phyloP scores from a whole-genome alignment of 1,140 invertebrate species.

The Hycleus phaleratus region DNA sequence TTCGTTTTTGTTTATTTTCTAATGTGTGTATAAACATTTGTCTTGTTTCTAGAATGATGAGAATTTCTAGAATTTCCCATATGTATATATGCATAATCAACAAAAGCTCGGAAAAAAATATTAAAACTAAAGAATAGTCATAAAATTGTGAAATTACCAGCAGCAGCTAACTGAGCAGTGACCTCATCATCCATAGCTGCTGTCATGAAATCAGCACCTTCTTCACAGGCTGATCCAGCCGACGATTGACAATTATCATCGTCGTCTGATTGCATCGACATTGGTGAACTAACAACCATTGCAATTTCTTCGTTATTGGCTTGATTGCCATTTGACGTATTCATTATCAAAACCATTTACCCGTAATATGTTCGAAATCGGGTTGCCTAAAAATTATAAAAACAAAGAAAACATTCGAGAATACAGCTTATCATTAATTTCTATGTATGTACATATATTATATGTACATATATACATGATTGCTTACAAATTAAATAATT shows the following conservation, averaged over 20 bases:
- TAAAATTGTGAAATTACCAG: slow-evolving; percentile 53
- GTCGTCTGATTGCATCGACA: slow-evolving; percentile 63
- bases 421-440: too few relatives aligned
- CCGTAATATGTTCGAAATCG: slow-evolving; percentile 27
- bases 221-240: slow-evolving; percentile 63
- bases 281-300: slow-evolving; percentile 40
- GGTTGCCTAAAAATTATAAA: slow-evolving; percentile 20
- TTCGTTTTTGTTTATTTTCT: too few relatives aligned
- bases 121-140: too few relatives aligned
- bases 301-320: slow-evolving; percentile 44
- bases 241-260: slow-evolving; percentile 67
- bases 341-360: slow-evolving; percentile 46
- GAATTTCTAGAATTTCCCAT: too few relatives aligned
- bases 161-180: slow-evolving; percentile 89
- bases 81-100: too few relatives aligned
- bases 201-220: slow-evolving; percentile 65
- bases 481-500: too few relatives aligned
- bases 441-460: too few relatives aligned
- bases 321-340: slow-evolving; percentile 52
- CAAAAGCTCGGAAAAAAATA: too few relatives aligned
- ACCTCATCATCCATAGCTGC: slow-evolving; percentile 86
- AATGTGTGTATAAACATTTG: too few relatives aligned
- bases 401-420: too few relatives aligned
- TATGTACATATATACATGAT: too few relatives aligned
- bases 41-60: too few relatives aligned